Evolutionary conservation across 2,888 invertebrate genomes (phyloP).

Genomic region (Dryocosmus kuriphilus): DNA sequence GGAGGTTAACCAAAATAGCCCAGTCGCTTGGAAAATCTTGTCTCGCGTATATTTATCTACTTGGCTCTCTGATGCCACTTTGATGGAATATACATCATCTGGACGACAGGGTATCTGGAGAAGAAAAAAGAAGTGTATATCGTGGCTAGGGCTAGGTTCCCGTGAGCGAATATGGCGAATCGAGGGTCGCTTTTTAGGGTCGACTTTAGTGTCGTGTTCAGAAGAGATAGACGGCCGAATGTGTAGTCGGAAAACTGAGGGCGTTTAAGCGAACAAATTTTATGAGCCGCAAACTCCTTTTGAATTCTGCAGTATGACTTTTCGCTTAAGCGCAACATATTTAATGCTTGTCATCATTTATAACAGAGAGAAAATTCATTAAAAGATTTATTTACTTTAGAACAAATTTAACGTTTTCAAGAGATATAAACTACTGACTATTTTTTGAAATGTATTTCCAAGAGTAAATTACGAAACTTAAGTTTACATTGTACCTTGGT

Average conservation of each 20-base stretch:
- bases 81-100: constrained; percentile 38
- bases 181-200: constrained; percentile 10
- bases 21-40: constrained; percentile 35
- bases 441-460: neutral
- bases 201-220: neutral
- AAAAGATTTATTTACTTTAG: neutral
- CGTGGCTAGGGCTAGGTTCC: neutral
- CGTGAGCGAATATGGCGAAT: neutral
- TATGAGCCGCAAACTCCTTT: constrained; percentile 14
- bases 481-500: neutral
- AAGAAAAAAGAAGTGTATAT: constrained; percentile 1
- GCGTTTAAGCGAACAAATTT: constrained; percentile 21
- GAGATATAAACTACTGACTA: too few species aligned
- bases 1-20: constrained; percentile 31
- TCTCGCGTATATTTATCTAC: constrained; percentile 40
- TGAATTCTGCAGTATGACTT: constrained; percentile 6
- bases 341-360: neutral
- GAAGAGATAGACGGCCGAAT: constrained; percentile 4
- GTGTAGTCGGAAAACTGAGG: neutral
- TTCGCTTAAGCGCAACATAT: neutral
- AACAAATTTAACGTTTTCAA: too few species aligned
- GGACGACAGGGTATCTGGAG: constrained; percentile 6
- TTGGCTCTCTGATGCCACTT: constrained; percentile 27
- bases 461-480: neutral
- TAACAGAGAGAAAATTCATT: neutral